Percentiles rank a stretch among this genome's conserved stretches.
phyloP scores from a whole-genome alignment of 2,113 vertebrate species.

The Condylura cristata region DNA sequence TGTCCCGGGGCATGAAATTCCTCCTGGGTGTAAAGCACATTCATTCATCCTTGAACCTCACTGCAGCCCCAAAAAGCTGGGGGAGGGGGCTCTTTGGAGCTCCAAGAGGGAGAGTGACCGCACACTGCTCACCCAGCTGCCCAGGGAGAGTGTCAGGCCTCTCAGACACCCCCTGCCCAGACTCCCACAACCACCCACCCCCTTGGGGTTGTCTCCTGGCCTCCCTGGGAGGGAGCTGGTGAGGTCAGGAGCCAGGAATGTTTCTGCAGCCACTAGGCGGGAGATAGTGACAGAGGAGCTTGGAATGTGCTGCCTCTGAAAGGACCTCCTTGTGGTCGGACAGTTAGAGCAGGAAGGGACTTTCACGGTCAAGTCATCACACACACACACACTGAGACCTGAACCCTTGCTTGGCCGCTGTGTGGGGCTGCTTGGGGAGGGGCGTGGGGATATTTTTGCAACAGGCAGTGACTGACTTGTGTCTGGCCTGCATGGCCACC shows the following conservation, averaged over 20 bases:
- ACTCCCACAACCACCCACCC: neutral
- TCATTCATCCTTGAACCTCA: neutral
- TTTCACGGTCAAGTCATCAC: conserved; percentile 61
- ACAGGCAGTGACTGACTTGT: neutral
- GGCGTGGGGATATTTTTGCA: neutral
- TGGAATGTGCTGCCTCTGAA: conserved; percentile 75
- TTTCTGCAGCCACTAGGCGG: conserved; percentile 64
- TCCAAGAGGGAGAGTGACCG: neutral
- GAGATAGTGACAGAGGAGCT: conserved; percentile 73
- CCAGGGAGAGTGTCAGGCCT: neutral
- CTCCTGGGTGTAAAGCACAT: neutral
- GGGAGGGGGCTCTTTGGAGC: neutral
- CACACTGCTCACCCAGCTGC: neutral
- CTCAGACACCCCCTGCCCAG: neutral
- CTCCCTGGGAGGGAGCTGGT: conserved; percentile 47
- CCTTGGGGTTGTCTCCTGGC: neutral
- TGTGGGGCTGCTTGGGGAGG: neutral
- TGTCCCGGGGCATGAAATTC: neutral
- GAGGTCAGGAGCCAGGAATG: conserved; percentile 71
- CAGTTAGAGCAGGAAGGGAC: conserved; percentile 74
- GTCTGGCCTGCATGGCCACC: neutral
- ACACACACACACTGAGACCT: conserved; percentile 19
- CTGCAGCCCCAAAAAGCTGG: neutral
- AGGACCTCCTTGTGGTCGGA: conserved; percentile 65
- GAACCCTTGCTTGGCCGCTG: neutral